Evolutionary conservation across 64 coral and sea anemone genomes (phyloP), one percentile per base, ranked within the genome.

Genomic region (Pocillopora verrucosa): DNA sequence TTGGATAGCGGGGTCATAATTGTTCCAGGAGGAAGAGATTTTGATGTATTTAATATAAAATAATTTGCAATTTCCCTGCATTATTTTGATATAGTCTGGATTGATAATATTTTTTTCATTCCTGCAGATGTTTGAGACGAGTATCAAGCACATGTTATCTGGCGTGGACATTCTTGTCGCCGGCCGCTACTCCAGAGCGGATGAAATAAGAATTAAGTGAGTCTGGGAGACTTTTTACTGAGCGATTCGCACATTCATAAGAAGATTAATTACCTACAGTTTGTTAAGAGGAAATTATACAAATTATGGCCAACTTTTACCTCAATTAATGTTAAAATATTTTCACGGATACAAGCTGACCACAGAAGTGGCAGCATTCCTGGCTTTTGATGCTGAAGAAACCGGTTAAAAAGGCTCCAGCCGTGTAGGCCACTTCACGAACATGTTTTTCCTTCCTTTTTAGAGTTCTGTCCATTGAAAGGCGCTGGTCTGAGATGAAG

Each of bases 61-160:
- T 30, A 51, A 51, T 3, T 7, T 4, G 41, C 7, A 51, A 51
- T 51, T 51, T 51, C 7, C 41, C 7, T 51, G 41, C 41, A 51
- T 3, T 51, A 51, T 51, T 51, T 51, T 51, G 41, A 4, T 51
- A 51, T 3, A 7, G 41, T 51, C 41, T 51, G 41, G 41, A 51
- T 51, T 51, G 41, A 51, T 7, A 3, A 51, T 51, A 30, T 51
- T 51, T 7, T 51, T 51, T 51, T 51, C 41, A 7, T 5, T 69
- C 58, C 78, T 80, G 16, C 65, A 99, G 97, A 95, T 95, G 93
- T 99, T 99, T 59, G 94, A 99, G 84, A 90, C 88, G 79, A 99
- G 91, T 61, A 92, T 99, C 61, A 95, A 99, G 76, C 94, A 93
- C 77, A 99, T 99, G 94, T 76, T 95, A 4, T 93, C 94, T 14